Base-by-base conservation (phyloP, 2,888 invertebrate genomes). In the Orthosia cruda region DNA sequence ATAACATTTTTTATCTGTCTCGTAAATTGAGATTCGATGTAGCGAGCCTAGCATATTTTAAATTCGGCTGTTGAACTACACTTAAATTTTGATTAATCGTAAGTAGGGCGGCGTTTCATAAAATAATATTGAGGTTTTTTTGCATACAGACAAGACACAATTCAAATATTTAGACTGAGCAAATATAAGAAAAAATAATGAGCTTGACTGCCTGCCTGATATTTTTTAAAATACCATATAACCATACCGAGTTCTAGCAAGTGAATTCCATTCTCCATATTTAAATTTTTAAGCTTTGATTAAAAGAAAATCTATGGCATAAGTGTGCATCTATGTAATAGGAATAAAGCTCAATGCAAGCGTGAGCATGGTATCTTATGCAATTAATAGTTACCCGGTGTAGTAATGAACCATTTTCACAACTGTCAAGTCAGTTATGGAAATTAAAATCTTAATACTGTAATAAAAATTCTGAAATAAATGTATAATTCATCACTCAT, bases 401-500 rank as follows among this genome's bases (percentile, higher is more conserved):
- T 69, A 67, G 58, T 74, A 79, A 84, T 79, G 82, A 85, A 72
- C 83, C 74, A 79, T 68, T 76, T 81, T 84, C 76, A 83, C 75
- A 81, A 85, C 82, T 84, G 87, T 89, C 84, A 87, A 89, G 87
- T 87, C 84, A 85, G 83, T 77, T 83, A 81, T 85, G 81, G 71
- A 80, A 87, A 89, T 87, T 74, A 77, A 81, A 87, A 81, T 87
- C 80, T 91, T 92, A 92, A 93, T 91, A 90, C 80, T 81, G 91
- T 86, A 91, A 93, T 92, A 93, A 94, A 93, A 93, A 93, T 92
- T 93, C 92, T 79, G 86, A 93, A 91, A 92, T 91, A 90, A 93
- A 95, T 95, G 94, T 95, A 91, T 95, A 95, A 95, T 95, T 95
- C 95, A 94, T 95, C 89, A 92, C 91, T 95, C 94, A 94, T 95